Evolutionary conservation across 1,140 invertebrate genomes (phyloP).

Genomic region (Zaprionus ghesquierei): DNA sequence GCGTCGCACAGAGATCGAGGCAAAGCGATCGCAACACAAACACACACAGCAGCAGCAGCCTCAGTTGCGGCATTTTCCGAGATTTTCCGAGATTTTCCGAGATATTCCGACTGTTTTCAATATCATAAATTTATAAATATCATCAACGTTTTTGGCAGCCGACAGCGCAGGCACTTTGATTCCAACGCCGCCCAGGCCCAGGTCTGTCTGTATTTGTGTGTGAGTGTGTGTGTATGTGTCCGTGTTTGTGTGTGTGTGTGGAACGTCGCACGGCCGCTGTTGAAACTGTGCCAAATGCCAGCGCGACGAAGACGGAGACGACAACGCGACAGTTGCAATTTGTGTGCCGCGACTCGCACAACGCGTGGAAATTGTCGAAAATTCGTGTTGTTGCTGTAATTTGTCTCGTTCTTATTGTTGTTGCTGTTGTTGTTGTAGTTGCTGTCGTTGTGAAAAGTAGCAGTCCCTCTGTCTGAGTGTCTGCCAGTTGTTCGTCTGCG

Average conservation of each 20-base stretch:
- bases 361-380: slow-evolving; percentile 32
- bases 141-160: slow-evolving; percentile 17
- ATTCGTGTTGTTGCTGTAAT: slow-evolving; percentile 6
- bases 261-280: no score
- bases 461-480: neutral
- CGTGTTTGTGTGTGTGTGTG: slow-evolving; percentile 9
- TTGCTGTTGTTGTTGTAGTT: slow-evolving; percentile 3
- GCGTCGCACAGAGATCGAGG: neutral
- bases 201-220: slow-evolving; percentile 1
- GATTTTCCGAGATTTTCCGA: neutral
- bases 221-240: slow-evolving; percentile 21
- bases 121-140: slow-evolving; percentile 70
- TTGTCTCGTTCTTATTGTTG: neutral
- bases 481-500: neutral
- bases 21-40: neutral
- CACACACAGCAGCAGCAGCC: no score
- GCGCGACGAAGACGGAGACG: slow-evolving; percentile 32
- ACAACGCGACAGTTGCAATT: slow-evolving; percentile 74
- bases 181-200: neutral
- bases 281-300: slow-evolving; percentile 63
- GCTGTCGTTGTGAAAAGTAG: neutral
- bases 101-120: slow-evolving; percentile 42
- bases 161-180: slow-evolving; percentile 6
- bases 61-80: no score
- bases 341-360: slow-evolving; percentile 58